Percentiles rank a stretch among this genome's conserved stretches.
phyloP scores from a whole-genome alignment of 1,140 invertebrate species.

The Caenorhabditis latens region DNA sequence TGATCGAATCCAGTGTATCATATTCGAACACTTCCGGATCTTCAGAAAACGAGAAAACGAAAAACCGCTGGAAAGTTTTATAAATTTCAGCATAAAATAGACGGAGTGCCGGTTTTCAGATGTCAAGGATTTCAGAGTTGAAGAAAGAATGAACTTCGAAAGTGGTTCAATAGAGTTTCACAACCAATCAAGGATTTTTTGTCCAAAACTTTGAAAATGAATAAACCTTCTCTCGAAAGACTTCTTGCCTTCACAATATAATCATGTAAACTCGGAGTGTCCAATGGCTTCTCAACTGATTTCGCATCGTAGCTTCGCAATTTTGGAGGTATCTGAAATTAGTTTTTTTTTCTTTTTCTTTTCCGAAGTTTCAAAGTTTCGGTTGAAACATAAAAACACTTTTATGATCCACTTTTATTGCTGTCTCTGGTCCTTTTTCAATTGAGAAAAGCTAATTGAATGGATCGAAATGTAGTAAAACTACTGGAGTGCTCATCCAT shows the following conservation, averaged over 20 bases:
- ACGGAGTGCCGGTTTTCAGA: too few relatives aligned
- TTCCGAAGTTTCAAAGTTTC: neutral
- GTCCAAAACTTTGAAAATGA: neutral
- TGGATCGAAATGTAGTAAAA: neutral
- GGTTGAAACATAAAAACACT: neutral
- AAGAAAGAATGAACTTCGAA: neutral
- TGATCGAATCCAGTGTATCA: too few relatives aligned
- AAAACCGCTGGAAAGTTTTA: too few relatives aligned
- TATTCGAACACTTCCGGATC: too few relatives aligned
- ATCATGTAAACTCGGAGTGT: conserved; percentile 38
- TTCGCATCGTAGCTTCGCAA: conserved; percentile 56
- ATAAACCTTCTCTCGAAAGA: conserved; percentile 44
- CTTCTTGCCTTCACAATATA: conserved; percentile 59
- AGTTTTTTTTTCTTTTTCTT: neutral
- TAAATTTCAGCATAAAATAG: too few relatives aligned
- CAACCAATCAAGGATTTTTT: too few relatives aligned
- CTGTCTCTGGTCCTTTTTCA: neutral
- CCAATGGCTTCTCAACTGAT: conserved; percentile 7
- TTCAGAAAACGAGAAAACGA: too few relatives aligned
- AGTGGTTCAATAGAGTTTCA: neutral
- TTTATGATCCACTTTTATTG: conserved; percentile 24
- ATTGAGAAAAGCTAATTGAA: conserved; percentile 1
- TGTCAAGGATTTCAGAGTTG: too few relatives aligned
- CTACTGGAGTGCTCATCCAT: neutral
- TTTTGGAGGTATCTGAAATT: conserved; percentile 53